These are phyloP conservation scores for Lordiphosa mommai DNA, from an alignment of 1,140 invertebrate species.

Conservation along the genomic window DNA sequence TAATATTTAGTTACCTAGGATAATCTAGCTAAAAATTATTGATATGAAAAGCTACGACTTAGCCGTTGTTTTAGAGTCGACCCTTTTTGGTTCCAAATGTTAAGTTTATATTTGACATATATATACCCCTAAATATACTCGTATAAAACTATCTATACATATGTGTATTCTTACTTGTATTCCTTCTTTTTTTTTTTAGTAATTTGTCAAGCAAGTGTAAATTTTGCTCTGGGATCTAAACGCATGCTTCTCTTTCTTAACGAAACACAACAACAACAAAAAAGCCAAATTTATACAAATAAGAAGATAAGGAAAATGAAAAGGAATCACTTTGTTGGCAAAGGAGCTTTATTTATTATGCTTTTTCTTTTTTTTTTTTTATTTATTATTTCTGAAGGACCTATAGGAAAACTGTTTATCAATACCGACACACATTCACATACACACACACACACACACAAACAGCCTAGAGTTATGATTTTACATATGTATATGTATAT, in stretches of 20 bases:
- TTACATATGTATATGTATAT: constrained; percentile 39
- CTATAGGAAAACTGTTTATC: constrained; percentile 19
- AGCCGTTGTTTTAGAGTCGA: too few relatives aligned
- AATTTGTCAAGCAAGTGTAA: too few relatives aligned
- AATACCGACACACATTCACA: constrained; percentile 31
- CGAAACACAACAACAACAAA: background rate
- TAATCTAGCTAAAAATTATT: too few relatives aligned
- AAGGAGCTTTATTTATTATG: too few relatives aligned
- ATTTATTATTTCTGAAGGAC: too few relatives aligned
- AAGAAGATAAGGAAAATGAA: background rate
- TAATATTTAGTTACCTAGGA: too few relatives aligned
- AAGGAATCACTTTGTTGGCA: too few relatives aligned
- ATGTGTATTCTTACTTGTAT: too few relatives aligned
- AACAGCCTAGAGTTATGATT: constrained; percentile 2
- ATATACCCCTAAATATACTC: constrained; percentile 4
- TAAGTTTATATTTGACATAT: background rate
- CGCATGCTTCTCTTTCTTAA: background rate
- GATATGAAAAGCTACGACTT: too few relatives aligned
- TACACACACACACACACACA: constrained; percentile 6
- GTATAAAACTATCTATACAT: background rate
- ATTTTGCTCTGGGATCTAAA: too few relatives aligned
- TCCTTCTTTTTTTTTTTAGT: too few relatives aligned
- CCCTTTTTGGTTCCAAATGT: background rate
- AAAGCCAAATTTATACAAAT: background rate
- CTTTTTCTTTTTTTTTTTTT: too few relatives aligned